Percentiles rank a stretch among this genome's conserved stretches.
Evolutionary conservation across 2,888 invertebrate species (phyloP).

Genomic region (Cantharis lateralis): DNA sequence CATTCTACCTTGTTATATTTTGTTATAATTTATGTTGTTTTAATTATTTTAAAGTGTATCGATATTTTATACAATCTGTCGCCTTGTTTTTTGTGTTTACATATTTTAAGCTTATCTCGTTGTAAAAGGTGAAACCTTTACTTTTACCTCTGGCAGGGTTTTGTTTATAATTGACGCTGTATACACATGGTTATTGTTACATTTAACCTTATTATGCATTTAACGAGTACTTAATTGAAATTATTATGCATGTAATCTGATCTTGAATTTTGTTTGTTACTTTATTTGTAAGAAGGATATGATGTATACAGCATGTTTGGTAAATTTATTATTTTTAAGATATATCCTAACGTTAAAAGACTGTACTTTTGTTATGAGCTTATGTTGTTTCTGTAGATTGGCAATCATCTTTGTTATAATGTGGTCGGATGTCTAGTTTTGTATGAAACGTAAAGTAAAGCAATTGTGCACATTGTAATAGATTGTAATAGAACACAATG

Average conservation of each 20-base stretch:
- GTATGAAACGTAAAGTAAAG: slow-evolving; percentile 17
- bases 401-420: slow-evolving; percentile 26
- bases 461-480: slow-evolving; percentile 36
- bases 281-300: not conserved
- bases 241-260: not conserved
- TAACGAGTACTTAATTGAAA: slow-evolving; percentile 10
- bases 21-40: not conserved
- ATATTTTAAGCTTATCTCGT: not conserved
- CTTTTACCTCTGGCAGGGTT: not conserved
- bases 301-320: slow-evolving; percentile 16
- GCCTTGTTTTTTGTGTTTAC: not conserved
- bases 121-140: not conserved
- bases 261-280: not conserved
- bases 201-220: not conserved
- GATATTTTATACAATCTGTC: not conserved
- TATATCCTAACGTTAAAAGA: slow-evolving; percentile 36
- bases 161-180: not conserved
- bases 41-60: not conserved
- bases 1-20: not conserved
- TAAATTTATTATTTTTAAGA: slow-evolving; percentile 22
- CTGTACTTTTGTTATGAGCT: slow-evolving; percentile 33
- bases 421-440: slow-evolving; percentile 5
- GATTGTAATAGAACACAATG: slow-evolving; percentile 27
- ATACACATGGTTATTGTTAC: not conserved
- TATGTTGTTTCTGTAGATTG: slow-evolving; percentile 22